Evolutionary conservation across 2,113 vertebrate genomes (phyloP), one percentile per base, ranked within the genome.

Genomic region (Blennius ocellaris): DNA sequence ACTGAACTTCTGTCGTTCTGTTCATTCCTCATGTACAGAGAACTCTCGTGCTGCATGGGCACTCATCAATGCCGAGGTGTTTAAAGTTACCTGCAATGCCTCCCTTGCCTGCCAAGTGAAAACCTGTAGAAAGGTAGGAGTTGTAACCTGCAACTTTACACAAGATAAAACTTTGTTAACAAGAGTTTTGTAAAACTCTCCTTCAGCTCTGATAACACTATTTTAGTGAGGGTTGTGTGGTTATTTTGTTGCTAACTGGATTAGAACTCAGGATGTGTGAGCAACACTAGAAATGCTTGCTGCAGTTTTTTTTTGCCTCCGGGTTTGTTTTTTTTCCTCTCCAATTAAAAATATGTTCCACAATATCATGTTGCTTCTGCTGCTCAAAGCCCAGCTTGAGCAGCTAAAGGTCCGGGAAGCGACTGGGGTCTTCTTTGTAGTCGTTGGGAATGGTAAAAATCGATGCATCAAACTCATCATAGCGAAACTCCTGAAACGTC

Each of bases 401-500:
- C 53, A 61, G 67, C 90, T 93, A 99, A 90, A 99, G 97, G 82
- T 99, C 98, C 0, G 97, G 98, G 87, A 99, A 99, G 60, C 97
- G 96, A 87, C 96, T 98, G 1, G 97, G 98, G 80, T 99, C 97
- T 90, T 99, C 98, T 92, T 97, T 99, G 91, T 97, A 99, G 62
- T 98, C 96, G 6, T 93, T 95, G 6, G 98, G 97, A 86, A 99
- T 95, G 43, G 92, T 96, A 89, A 99, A 99, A 85, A 98, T 97
- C 60, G 94, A 94, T 37, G 93, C 89, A 0, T 97, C 94, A 56
- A 99, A 99, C 51, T 96, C 94, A 16, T 97, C 96, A 3, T 98
- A 97, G 11, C 96, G 96, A 83, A 99, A 99, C 93, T 99, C 97
- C 93, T 99, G 97, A 90, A 99, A 99, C 0, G 98, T 99, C 92